These are phyloP conservation scores for Ophion costatus DNA, from an alignment of 2,888 invertebrate species.

Conservation along the genomic window DNA sequence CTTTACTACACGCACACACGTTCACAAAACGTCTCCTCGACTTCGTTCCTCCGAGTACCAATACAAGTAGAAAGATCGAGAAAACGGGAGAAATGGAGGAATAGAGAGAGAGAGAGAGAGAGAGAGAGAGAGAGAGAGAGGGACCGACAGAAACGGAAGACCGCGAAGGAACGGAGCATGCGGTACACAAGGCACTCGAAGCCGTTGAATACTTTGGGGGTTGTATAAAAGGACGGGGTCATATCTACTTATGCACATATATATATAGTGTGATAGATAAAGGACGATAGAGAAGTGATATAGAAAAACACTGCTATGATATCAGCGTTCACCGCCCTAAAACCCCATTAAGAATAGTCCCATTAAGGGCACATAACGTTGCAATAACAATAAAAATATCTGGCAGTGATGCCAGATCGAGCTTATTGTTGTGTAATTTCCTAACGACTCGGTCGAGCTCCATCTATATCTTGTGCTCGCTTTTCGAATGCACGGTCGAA, in stretches of 20 bases:
- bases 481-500: constrained; percentile 27
- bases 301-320: constrained; percentile 48
- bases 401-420: constrained; percentile 64
- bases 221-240: constrained; percentile 27
- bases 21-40: constrained; percentile 30
- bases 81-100: constrained; percentile 18
- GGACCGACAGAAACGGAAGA: constrained; percentile 5
- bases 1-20: constrained; percentile 41
- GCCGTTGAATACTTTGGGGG: constrained; percentile 36
- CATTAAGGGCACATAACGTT: constrained; percentile 66
- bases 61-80: constrained; percentile 20
- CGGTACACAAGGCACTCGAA: constrained; percentile 37
- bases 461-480: constrained; percentile 4
- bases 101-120: no score
- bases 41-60: constrained; percentile 42
- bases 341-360: constrained; percentile 39
- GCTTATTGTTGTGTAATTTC: constrained; percentile 71
- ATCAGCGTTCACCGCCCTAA: constrained; percentile 48
- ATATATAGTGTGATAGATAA: constrained; percentile 12
- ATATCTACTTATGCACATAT: neutral
- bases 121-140: constrained; percentile 20
- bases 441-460: constrained; percentile 58
- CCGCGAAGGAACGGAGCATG: constrained; percentile 71
- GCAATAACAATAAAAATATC: constrained; percentile 70
- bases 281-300: constrained; percentile 43